Evolutionary conservation across 1,140 invertebrate species (phyloP).

Genomic region (Ladona fulva): DNA sequence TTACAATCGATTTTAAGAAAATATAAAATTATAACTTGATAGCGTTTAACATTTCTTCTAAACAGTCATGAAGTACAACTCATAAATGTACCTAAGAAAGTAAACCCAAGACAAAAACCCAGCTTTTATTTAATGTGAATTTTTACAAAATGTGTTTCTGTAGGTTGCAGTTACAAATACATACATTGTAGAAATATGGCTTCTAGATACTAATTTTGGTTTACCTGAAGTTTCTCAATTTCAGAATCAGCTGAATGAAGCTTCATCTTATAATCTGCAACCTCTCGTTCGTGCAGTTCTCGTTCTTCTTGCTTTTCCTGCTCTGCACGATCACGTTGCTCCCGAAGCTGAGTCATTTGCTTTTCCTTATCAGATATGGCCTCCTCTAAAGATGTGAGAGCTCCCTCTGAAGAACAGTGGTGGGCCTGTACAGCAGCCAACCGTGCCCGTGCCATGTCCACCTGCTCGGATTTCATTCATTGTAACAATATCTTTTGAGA

Average conservation of each 20-base stretch:
- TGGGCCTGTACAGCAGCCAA: slow-evolving; percentile 85
- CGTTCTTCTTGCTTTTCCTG: slow-evolving; percentile 92
- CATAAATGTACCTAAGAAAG: too few species aligned
- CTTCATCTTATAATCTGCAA: slow-evolving; percentile 93
- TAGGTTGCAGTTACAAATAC: too few species aligned
- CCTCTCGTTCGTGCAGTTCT: slow-evolving; percentile 84
- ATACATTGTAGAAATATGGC: too few species aligned
- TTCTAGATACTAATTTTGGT: neutral
- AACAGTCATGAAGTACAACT: too few species aligned
- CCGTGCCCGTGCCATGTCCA: slow-evolving; percentile 85
- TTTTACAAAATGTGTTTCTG: too few species aligned
- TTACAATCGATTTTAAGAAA: too few species aligned
- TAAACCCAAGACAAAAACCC: too few species aligned
- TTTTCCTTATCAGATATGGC: slow-evolving; percentile 94
- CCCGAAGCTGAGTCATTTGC: slow-evolving; percentile 83
- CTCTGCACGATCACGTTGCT: slow-evolving; percentile 90
- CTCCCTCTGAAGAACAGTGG: slow-evolving; percentile 84
- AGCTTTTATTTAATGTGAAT: too few species aligned
- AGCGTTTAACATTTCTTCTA: too few species aligned
- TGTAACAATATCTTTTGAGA: slow-evolving; percentile 6
- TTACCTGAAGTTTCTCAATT: slow-evolving; percentile 47
- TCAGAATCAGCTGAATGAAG: slow-evolving; percentile 81
- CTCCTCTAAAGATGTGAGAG: slow-evolving; percentile 86
- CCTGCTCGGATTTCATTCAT: slow-evolving; percentile 44
- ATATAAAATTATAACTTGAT: too few species aligned